These are phyloP conservation scores for Neodiprion lecontei DNA, from an alignment of 1,140 invertebrate genomes.

Conservation along the genomic window DNA sequence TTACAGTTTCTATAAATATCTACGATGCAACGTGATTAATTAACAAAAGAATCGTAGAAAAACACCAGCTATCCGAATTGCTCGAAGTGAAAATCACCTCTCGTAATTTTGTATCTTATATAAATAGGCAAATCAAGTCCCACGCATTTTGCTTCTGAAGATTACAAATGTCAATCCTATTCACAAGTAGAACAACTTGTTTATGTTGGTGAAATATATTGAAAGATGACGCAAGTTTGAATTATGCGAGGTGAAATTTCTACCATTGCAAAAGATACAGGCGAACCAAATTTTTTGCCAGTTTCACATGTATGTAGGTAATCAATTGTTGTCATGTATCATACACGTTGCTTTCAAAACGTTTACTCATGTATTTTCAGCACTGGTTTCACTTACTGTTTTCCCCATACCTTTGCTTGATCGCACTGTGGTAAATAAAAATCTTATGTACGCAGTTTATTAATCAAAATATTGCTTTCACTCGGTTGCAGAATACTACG, in stretches of 20 bases:
- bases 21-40: neutral
- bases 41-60: neutral
- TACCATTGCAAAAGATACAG: neutral
- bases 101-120: no score
- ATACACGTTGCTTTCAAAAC: constrained; percentile 28
- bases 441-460: neutral
- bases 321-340: constrained; percentile 23
- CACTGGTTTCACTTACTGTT: constrained; percentile 18
- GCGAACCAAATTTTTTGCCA: neutral
- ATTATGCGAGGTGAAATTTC: no score
- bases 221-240: no score
- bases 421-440: constrained; percentile 8
- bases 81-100: no score
- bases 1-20: neutral
- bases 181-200: no score
- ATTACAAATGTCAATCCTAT: no score
- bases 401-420: constrained; percentile 15
- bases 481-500: constrained; percentile 56
- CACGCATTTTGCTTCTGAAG: no score
- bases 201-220: no score
- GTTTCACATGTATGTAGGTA: no score
- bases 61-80: neutral
- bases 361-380: constrained; percentile 23
- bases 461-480: constrained; percentile 27
- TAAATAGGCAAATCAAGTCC: no score